Evolutionary conservation across 1,140 invertebrate genomes (phyloP), one percentile per base, ranked within the genome.

Genomic region (Proales similis): DNA sequence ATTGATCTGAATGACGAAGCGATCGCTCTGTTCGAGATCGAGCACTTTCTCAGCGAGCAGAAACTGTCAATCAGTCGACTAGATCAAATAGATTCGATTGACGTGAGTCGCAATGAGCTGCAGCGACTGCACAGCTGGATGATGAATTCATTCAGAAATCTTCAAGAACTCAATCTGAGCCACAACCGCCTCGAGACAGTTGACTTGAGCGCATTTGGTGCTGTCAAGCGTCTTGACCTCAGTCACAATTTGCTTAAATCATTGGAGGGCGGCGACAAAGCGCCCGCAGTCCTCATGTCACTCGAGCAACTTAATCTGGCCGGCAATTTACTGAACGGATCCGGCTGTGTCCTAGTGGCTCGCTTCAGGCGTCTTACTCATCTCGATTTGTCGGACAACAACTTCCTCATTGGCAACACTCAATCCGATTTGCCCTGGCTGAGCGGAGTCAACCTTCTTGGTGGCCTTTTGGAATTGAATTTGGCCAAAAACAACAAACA

Each of bases 401-500:
- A 57, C n/a, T 42, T 24, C 32, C n/a, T 57, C 26, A 57, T 57
- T 5, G 36, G 32, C 27, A 42, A 57, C 19, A n/a, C n/a, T n/a
- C 33, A 39, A 27, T 27, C 17, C 27, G 36, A 43, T 17, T 14
- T 57, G 6, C 51, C 51, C 29, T 57, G 51, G 51, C 51, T 42
- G 32, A n/a, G 39, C 7, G 45, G 39, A 42, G 17, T 42, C 11
- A 27, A 39, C 29, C 19, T 42, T 3, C 17, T 57, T 14, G 7
- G 20, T 7, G 45, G 20, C 20, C 17, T 57, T 12, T 20, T 27
- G n/a, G 51, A 57, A 17, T 24, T 57, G 36, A 42, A 57, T 27
- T 19, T 57, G 51, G 39, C 51, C n/a, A 57, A 42, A 20, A 57
- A 57, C 19, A 57, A 57, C 24, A 57, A 57, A 26, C 2, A 29